Conservation (phyloP, 2,888 invertebrate species). For the Camptogramma bilineatum region DNA sequence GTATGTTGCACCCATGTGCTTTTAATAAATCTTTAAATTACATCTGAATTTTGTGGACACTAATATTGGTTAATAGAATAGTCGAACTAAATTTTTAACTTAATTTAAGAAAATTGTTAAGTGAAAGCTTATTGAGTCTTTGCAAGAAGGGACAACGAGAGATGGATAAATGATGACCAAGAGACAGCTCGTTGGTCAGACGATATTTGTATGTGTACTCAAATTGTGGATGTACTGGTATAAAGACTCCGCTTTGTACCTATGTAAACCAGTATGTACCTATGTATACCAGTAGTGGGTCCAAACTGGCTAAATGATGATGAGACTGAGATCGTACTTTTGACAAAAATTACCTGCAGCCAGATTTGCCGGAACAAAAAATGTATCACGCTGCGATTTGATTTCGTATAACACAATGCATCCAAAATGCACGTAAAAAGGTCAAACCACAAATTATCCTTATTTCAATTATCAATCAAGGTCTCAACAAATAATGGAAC, state of each 20-base stretch:
- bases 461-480: conserved; percentile 37
- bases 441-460: conserved; percentile 30
- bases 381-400: conserved; percentile 18
- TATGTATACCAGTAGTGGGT: conserved; percentile 20
- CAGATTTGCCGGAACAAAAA: conserved; percentile 16
- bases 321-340: not conserved
- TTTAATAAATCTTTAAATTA: not conserved
- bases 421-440: conserved; percentile 27
- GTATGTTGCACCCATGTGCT: not conserved
- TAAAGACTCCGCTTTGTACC: no score
- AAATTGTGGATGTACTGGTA: no score
- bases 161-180: no score
- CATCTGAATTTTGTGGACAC: no score
- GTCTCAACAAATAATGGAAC: conserved; percentile 29
- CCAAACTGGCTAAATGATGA: not conserved
- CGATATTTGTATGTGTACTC: no score
- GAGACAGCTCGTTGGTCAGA: no score
- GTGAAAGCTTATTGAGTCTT: no score
- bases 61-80: no score
- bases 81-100: no score
- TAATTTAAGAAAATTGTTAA: no score
- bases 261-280: no score
- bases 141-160: no score
- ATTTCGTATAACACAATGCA: conserved; percentile 26
- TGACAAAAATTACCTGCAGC: conserved; percentile 6